These are phyloP conservation scores for Porites rus DNA, from an alignment of 92 coral and sea anemone genomes.

Conservation along the genomic window DNA sequence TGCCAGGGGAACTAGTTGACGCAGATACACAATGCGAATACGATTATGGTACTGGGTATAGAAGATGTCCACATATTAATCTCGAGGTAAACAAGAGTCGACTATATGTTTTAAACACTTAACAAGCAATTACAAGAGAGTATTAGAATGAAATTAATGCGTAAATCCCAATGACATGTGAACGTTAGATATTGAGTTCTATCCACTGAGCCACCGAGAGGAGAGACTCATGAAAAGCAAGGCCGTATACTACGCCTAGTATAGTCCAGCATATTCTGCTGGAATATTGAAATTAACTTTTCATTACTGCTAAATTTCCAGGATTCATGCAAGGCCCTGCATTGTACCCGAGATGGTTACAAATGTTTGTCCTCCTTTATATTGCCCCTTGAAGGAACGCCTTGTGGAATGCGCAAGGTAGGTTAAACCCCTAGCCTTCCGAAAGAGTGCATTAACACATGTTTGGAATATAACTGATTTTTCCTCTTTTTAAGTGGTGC, in stretches of 20 bases:
- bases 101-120: too few relatives aligned
- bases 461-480: neutral
- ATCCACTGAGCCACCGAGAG: too few relatives aligned
- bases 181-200: too few relatives aligned
- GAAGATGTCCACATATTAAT: slow-evolving; percentile 51
- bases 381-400: slow-evolving; percentile 60
- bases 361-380: slow-evolving; percentile 7
- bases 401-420: slow-evolving; percentile 61
- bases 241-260: too few relatives aligned
- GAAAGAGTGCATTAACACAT: too few relatives aligned
- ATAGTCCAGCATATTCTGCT: neutral
- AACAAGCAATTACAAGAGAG: too few relatives aligned
- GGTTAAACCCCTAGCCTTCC: neutral
- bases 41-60: slow-evolving; percentile 52
- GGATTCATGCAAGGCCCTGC: slow-evolving; percentile 40
- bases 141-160: too few relatives aligned
- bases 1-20: slow-evolving; percentile 79
- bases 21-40: slow-evolving; percentile 77
- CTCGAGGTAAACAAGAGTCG: neutral
- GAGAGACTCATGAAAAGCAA: too few relatives aligned
- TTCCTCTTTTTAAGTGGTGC: slow-evolving; percentile 79
- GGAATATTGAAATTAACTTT: too few relatives aligned
- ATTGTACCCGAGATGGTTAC: slow-evolving; percentile 40
- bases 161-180: too few relatives aligned
- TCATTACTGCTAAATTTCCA: neutral